phyloP scores from a whole-genome alignment of 2,113 vertebrate genomes.

The Ondatra zibethicus region DNA sequence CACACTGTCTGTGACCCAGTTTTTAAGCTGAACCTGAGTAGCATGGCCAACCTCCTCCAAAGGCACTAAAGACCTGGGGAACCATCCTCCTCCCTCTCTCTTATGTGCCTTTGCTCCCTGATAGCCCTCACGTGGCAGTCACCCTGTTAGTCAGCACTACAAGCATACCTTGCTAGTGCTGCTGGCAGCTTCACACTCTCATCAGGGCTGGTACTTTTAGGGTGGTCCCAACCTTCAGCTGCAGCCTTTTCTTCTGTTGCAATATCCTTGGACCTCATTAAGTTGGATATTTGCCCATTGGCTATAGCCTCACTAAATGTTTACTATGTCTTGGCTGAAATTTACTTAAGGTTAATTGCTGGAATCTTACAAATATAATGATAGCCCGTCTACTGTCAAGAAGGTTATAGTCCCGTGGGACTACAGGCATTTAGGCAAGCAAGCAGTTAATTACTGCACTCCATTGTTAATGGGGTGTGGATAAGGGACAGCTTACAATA shows the following conservation, averaged over 20 bases:
- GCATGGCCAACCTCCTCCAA: neutral
- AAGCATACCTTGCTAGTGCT: neutral
- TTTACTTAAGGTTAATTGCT: neutral
- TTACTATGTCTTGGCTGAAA: neutral
- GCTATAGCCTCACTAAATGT: neutral
- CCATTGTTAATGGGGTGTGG: neutral
- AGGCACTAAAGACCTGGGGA: neutral
- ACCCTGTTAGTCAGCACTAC: neutral
- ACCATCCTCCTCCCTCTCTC: neutral
- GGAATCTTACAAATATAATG: slow-evolving; percentile 36
- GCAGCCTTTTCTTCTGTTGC: neutral
- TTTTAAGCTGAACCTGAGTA: neutral
- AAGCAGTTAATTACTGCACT: neutral
- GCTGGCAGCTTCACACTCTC: fast-evolving
- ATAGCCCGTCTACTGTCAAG: neutral
- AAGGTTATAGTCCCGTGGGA: neutral
- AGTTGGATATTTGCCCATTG: neutral
- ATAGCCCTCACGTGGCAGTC: neutral
- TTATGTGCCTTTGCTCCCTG: neutral
- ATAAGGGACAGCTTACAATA: neutral
- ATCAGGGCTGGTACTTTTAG: neutral
- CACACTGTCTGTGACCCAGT: neutral
- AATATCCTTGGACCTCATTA: neutral
- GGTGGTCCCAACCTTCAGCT: neutral
- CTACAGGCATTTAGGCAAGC: neutral